phyloP scores from a whole-genome alignment of 1,140 invertebrate genomes.

The Pteromalus puparum region DNA sequence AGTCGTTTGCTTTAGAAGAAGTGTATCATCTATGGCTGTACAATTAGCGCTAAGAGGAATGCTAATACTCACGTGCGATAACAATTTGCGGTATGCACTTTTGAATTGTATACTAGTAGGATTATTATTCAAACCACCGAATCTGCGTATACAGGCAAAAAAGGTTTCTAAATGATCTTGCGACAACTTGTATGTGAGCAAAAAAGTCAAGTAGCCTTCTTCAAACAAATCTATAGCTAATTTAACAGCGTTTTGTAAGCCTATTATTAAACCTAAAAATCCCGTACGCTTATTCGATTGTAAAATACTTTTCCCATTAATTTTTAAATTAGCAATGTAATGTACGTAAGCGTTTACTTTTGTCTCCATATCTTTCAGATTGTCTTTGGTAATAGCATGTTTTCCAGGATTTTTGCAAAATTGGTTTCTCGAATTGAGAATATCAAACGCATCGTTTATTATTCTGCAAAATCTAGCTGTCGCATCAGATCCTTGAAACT shows the following conservation, averaged over 20 bases:
- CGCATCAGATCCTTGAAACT: background rate
- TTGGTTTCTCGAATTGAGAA: background rate
- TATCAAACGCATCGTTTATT: background rate
- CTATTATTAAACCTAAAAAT: background rate
- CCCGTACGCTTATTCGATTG: background rate
- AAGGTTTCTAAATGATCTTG: background rate
- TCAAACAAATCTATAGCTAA: background rate
- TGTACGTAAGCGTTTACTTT: background rate
- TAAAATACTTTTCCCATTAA: background rate
- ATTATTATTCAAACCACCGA: background rate
- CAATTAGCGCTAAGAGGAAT: no score
- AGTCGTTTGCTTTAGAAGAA: no score
- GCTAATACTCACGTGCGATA: no score
- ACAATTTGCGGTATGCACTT: no score
- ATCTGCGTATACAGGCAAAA: background rate
- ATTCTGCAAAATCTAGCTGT: background rate
- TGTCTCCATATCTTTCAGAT: background rate
- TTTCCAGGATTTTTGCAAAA: background rate
- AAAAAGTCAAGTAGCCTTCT: background rate
- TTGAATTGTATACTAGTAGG: no score
- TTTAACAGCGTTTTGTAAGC: background rate
- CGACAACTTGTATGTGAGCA: background rate
- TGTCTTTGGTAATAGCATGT: background rate
- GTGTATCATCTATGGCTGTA: no score
- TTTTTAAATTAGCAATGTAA: background rate